phyloP scores from a whole-genome alignment of 2,113 vertebrate genomes.

The Ifrita kowaldi region DNA sequence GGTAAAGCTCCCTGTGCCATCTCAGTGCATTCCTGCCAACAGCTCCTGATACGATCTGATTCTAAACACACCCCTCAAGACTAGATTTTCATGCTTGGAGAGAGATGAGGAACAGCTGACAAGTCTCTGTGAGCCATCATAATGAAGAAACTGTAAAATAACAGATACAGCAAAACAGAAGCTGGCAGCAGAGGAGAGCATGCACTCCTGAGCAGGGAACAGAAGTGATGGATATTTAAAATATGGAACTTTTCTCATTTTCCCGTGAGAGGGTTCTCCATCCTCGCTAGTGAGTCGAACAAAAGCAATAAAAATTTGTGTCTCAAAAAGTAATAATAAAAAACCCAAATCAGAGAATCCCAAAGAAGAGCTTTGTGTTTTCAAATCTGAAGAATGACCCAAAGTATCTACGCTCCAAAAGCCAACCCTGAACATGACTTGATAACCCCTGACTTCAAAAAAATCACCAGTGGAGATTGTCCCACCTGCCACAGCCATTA shows the following conservation, averaged over 20 bases:
- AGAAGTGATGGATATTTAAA: not conserved
- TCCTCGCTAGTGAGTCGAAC: not conserved
- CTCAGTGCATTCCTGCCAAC: not conserved
- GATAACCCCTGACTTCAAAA: not conserved
- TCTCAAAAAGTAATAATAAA: no score
- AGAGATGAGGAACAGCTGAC: slow-evolving; percentile 6
- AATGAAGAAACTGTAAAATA: not conserved
- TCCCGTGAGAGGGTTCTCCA: not conserved
- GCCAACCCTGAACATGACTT: not conserved
- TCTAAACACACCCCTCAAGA: not conserved
- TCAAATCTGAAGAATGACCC: not conserved
- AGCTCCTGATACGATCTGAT: not conserved
- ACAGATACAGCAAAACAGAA: not conserved
- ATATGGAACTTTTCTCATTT: not conserved
- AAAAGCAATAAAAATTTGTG: not conserved
- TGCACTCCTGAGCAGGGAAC: not conserved
- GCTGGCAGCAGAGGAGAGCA: not conserved
- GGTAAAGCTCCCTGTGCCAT: not conserved
- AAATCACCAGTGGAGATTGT: not conserved
- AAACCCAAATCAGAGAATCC: not conserved
- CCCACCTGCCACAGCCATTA: not conserved
- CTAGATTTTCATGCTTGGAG: slow-evolving; percentile 1
- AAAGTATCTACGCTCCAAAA: not conserved
- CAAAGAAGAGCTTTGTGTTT: not conserved
- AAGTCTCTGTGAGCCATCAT: not conserved